phyloP scores from a whole-genome alignment of 1,140 invertebrate genomes.

The Halotydeus destructor region DNA sequence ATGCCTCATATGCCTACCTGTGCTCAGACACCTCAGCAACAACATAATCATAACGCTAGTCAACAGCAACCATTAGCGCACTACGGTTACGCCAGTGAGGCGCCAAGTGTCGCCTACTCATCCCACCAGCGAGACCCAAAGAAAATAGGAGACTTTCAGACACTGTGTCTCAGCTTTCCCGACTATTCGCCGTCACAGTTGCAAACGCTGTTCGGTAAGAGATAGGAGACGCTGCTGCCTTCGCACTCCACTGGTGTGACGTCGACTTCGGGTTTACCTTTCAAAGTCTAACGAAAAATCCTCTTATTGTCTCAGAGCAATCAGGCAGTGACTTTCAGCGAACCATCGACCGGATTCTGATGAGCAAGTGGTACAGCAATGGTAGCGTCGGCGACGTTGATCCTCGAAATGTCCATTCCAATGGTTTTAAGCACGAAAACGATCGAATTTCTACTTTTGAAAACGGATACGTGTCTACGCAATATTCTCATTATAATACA shows the following conservation, averaged over 20 bases:
- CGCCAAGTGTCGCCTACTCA: not conserved
- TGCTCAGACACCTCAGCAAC: no score
- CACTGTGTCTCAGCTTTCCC: constrained; percentile 2
- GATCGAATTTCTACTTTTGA: no score
- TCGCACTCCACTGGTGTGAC: not conserved
- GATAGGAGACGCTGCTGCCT: not conserved
- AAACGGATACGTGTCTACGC: no score
- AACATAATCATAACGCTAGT: not conserved
- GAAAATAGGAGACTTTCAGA: constrained; percentile 6
- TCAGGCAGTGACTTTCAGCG: constrained; percentile 6
- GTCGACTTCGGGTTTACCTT: not conserved
- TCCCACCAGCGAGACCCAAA: no score
- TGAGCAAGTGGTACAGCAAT: constrained; percentile 5
- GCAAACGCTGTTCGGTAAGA: constrained; percentile 6
- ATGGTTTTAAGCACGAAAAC: no score
- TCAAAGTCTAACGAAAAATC: not conserved
- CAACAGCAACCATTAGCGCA: not conserved
- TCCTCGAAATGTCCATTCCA: no score
- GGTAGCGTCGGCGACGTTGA: not conserved
- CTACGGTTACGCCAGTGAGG: not conserved
- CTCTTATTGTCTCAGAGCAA: constrained; percentile 5
- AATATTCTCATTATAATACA: no score
- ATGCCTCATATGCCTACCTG: no score
- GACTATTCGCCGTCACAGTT: constrained; percentile 4
- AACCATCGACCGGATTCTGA: constrained; percentile 5